Evolutionary conservation across 2,888 invertebrate genomes (phyloP), one percentile per base, ranked within the genome.

Genomic region (Coremacera marginata): DNA sequence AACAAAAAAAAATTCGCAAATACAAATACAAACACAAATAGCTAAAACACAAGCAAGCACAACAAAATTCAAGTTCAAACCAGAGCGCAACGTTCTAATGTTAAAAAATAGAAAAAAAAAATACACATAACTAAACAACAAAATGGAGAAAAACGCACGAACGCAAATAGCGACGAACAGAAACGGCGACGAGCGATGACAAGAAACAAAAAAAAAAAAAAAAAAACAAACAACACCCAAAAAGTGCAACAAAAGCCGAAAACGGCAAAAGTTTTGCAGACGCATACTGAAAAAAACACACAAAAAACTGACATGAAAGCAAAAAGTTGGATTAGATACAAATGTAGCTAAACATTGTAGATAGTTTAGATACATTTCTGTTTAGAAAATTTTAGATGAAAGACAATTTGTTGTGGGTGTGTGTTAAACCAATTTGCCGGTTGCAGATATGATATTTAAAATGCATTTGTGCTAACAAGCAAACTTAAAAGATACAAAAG

Each of bases 31-130:
- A 70, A 34, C 19, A 34, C 57, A 37, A 16, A 49, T 5, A 22
- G 51, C 34, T 52, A 60, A 44, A 63, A 51, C 73, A 55, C 11
- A 25, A 68, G 14, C 49, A 25, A 49, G 49, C 49, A 37, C 70
- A 57, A 19, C 60, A 57, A 57, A 57, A 22, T 70, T 71, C 71
- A 71, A 71, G 71, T 71, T 71, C 71, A 71, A 71, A 71, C 22
- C 60, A 71, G 22, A 37, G 71, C 57, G 57, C 37, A 37, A 14
- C 71, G 44, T 14, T n/a, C 11, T n/a, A 57, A 34, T 34, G 22
- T 60, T 16, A 60, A 71, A 71, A 34, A 37, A 37, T 34, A 55
- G 25, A 27, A 70, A 55, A 25, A 52, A 52, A 16, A 16, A 57
- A 25, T 22, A 60, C 4, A 70, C 70, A 11, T 44, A 68, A 71